These are phyloP conservation scores for Gymnothorax reevesii DNA, from an alignment of 2,797 vertebrate genomes.

Conservation along the genomic window DNA sequence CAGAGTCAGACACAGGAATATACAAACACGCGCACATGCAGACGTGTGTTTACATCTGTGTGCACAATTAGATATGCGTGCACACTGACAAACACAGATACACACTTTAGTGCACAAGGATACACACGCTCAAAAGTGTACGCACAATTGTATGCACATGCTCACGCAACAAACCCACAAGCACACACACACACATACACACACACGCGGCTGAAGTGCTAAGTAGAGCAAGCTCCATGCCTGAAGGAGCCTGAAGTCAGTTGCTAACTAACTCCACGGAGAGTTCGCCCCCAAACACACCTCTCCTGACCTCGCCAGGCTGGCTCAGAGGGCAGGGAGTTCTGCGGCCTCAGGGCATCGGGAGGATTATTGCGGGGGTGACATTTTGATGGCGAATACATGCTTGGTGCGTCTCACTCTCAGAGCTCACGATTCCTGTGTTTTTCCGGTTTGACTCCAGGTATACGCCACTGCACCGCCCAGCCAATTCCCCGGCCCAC, in stretches of 20 bases:
- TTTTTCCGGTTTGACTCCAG: slow-evolving; percentile 54
- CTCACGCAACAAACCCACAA: neutral
- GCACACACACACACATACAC: neutral
- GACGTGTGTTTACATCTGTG: too few species aligned
- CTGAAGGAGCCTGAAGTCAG: slow-evolving; percentile 44
- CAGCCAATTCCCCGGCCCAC: slow-evolving; percentile 51
- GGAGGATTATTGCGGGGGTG: slow-evolving; percentile 66
- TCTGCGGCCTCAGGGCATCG: slow-evolving; percentile 24
- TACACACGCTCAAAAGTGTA: neutral
- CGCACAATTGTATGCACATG: neutral
- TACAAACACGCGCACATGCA: neutral
- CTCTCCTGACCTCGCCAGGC: slow-evolving; percentile 35
- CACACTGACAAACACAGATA: too few species aligned
- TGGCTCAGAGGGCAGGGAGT: slow-evolving; percentile 27
- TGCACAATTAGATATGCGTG: too few species aligned
- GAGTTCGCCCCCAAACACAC: slow-evolving; percentile 12
- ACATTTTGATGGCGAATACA: slow-evolving; percentile 65
- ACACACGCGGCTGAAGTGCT: neutral
- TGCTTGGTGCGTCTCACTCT: slow-evolving; percentile 48
- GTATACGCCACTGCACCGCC: slow-evolving; percentile 59
- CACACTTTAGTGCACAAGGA: neutral
- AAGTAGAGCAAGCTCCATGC: slow-evolving; percentile 24
- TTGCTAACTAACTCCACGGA: neutral
- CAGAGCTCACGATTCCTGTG: slow-evolving; percentile 64
- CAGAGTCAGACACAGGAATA: too few species aligned